Evolutionary conservation across 2,797 vertebrate species (phyloP).

Genomic region (Pangasius sanitwongsei): DNA sequence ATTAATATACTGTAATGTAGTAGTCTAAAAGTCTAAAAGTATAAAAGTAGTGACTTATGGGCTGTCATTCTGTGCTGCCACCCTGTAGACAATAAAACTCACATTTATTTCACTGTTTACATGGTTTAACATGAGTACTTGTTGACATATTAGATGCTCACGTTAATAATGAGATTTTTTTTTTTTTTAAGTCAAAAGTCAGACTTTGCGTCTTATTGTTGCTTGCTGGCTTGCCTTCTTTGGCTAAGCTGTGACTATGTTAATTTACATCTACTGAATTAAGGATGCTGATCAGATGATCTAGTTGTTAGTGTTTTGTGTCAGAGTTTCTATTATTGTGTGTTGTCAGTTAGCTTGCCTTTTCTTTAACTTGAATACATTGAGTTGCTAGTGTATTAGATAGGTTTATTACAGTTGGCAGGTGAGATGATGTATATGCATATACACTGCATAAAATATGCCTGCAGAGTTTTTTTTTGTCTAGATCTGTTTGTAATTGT

Average conservation of each 20-base stretch:
- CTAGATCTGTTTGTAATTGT: too few relatives aligned
- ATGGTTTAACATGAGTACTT: not conserved
- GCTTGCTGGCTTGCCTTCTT: not conserved
- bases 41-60: not conserved
- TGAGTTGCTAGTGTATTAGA: too few relatives aligned
- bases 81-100: not conserved
- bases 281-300: not conserved
- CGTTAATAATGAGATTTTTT: not conserved
- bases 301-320: not conserved
- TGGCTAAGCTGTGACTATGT: not conserved
- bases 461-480: too few relatives aligned
- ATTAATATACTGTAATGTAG: not conserved
- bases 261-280: not conserved
- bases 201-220: not conserved
- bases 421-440: not conserved
- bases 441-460: too few relatives aligned
- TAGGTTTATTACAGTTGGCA: not conserved
- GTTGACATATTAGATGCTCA: not conserved
- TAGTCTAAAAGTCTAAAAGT: not conserved
- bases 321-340: not conserved
- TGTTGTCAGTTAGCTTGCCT: not conserved
- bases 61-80: not conserved
- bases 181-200: not conserved
- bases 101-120: not conserved
- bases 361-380: too few relatives aligned